Evolutionary conservation across 2,797 vertebrate genomes (phyloP), one percentile per base, ranked within the genome.

Genomic region (Tangara arthus): DNA sequence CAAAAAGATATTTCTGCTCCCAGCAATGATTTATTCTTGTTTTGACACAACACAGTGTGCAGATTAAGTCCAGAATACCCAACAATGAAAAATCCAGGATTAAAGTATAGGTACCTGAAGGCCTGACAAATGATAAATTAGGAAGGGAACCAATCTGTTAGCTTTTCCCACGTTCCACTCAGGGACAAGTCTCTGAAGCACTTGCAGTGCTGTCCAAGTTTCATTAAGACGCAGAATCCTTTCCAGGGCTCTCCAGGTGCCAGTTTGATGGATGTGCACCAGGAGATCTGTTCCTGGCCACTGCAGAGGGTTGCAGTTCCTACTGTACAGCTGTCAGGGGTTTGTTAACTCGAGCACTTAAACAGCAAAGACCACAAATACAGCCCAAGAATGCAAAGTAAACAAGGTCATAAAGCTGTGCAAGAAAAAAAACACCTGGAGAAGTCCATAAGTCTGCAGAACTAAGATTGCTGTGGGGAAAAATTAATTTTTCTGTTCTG

Each of bases 111-210:
- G 47, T 46, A 94, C 68, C 84, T 87, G 79, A 73, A 94, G n/a
- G 41, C 6, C 23, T 95, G 93, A 94, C 75, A 97, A 82, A 72
- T 96, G 89, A 95, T 78, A 87, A 95, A 95, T 94, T 73, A 80
- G 92, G 73, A 73, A 75, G 61, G 50, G 87, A 95, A 81, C 28
- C 71, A 87, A 52, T 91, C 89, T 95, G 75, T 76, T 93, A 65
- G 89, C 78, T 95, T 95, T 73, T 68, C 81, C 71, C 57, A 46
- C 12, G 10, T 82, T 87, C 27, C 52, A 93, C 42, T 68, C 20
- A 8, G 87, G 50, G 52, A 94, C 84, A 80, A 89, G 90, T 22
- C 90, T 96, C 93, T 79, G 88, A 66, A 92, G 83, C 78, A 20
- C 56, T 79, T 49, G 37, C 39, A n/a, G 76, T 6, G 44, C 46